A percentile compares a stretch with the other conserved stretches of the same genome.
Evolutionary conservation across 1,140 invertebrate genomes (phyloP).

Genomic region (Gyrodactylus bullatarudis): DNA sequence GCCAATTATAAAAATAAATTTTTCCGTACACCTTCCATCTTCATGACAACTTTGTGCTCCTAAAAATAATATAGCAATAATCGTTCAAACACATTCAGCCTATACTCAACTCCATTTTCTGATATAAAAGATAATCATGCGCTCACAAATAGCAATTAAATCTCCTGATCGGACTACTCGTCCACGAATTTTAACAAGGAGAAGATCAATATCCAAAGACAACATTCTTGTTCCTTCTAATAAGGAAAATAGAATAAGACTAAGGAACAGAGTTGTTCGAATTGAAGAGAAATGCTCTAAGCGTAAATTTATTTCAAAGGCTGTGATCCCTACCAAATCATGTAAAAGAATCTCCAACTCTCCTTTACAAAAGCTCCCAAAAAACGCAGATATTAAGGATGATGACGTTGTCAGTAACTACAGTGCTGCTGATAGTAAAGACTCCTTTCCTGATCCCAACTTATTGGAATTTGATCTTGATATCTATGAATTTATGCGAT

Average conservation of each 20-base stretch:
- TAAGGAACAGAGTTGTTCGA: neutral
- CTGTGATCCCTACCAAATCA: no score
- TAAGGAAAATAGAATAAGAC: neutral
- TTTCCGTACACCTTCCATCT: no score
- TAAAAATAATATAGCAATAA: no score
- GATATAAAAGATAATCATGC: no score
- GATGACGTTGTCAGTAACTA: no score
- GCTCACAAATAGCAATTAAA: neutral
- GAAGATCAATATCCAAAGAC: neutral
- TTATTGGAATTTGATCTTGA: neutral
- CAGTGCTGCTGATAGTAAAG: neutral
- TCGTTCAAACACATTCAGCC: no score
- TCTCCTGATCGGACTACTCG: neutral
- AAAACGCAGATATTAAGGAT: no score
- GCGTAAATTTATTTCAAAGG: neutral
- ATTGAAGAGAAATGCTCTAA: neutral
- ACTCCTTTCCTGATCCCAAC: neutral
- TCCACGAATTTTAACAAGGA: neutral
- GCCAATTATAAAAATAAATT: no score
- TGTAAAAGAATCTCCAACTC: no score
- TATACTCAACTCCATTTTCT: no score
- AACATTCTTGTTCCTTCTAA: neutral
- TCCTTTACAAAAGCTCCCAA: no score
- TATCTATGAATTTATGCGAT: neutral
- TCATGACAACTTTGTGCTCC: no score